Percentiles rank a stretch among this genome's conserved stretches.
These are phyloP conservation scores for Neopipo cinnamomea DNA, from an alignment of 2,113 vertebrate genomes.

Conservation along the genomic window DNA sequence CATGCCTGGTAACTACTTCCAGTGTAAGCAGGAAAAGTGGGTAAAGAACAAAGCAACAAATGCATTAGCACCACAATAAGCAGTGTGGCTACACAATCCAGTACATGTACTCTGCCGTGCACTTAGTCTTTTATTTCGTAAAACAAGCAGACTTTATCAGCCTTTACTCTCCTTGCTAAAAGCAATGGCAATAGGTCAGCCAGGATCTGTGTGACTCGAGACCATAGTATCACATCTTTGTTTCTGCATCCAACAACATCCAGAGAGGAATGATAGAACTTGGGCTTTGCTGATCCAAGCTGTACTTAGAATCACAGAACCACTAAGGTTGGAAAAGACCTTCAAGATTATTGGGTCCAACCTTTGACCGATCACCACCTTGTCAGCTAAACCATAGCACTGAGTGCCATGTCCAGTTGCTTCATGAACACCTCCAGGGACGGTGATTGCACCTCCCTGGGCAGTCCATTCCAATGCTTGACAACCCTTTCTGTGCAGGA, in stretches of 20 bases:
- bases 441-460: not conserved
- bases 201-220: not conserved
- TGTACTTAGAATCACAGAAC: not conserved
- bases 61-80: not conserved
- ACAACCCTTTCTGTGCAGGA: not conserved
- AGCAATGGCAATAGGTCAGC: not conserved
- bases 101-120: rapidly evolving
- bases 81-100: not conserved
- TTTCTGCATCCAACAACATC: not conserved
- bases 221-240: not conserved
- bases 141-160: not conserved
- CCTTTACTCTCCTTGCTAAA: not conserved
- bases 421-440: not conserved
- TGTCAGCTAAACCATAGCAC: not conserved
- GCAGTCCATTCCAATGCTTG: not conserved
- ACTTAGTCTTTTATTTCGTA: not conserved
- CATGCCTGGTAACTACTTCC: not conserved
- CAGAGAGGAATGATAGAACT: not conserved
- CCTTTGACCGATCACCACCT: not conserved
- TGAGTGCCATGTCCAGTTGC: not conserved
- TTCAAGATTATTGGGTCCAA: not conserved
- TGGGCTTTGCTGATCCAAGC: not conserved
- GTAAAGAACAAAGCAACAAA: not conserved
- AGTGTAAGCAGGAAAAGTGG: not conserved
- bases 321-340: not conserved